These are phyloP conservation scores for Polypedilum vanderplanki DNA, from an alignment of 1,140 invertebrate species.

Conservation along the genomic window DNA sequence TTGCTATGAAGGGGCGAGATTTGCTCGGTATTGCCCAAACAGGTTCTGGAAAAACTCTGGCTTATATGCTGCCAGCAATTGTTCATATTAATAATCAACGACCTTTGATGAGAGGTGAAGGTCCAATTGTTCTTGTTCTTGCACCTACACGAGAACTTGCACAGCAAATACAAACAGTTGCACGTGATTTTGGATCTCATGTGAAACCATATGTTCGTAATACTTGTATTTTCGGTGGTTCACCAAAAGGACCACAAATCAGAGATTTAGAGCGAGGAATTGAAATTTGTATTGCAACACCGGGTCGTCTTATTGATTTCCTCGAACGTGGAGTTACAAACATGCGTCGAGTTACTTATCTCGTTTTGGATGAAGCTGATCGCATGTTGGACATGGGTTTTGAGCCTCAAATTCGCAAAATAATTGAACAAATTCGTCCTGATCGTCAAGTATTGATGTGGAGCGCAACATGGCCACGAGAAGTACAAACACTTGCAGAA, in stretches of 20 bases:
- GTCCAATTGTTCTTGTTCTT: constrained; percentile 86
- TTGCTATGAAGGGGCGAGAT: constrained; percentile 83
- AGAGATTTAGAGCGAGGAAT: constrained; percentile 85
- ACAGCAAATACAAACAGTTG: constrained; percentile 95
- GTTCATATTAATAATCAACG: constrained; percentile 69
- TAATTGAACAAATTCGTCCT: constrained; percentile 91
- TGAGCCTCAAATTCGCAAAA: constrained; percentile 97
- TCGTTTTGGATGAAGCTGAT: constrained; percentile 94
- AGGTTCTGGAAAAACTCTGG: constrained; percentile 51
- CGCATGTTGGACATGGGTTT: constrained; percentile 95
- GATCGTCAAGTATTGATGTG: constrained; percentile 97
- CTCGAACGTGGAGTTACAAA: constrained; percentile 89
- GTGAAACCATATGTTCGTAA: constrained; percentile 70
- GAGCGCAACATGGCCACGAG: constrained; percentile 99
- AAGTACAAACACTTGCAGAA: constrained; percentile 88
- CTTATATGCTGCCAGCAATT: constrained; percentile 74
- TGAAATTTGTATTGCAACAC: constrained; percentile 92
- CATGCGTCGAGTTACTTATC: constrained; percentile 82
- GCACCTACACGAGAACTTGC: constrained; percentile 95
- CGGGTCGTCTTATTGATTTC: constrained; percentile 95
- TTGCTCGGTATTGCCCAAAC: constrained; percentile 31
- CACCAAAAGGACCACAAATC: constrained; percentile 89
- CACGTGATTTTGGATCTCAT: constrained; percentile 76
- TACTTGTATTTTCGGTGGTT: constrained; percentile 95
- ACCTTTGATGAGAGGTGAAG: constrained; percentile 68